These are phyloP conservation scores for Nyctereutes procyonoides DNA, from an alignment of 2,113 vertebrate genomes.

Conservation along the genomic window DNA sequence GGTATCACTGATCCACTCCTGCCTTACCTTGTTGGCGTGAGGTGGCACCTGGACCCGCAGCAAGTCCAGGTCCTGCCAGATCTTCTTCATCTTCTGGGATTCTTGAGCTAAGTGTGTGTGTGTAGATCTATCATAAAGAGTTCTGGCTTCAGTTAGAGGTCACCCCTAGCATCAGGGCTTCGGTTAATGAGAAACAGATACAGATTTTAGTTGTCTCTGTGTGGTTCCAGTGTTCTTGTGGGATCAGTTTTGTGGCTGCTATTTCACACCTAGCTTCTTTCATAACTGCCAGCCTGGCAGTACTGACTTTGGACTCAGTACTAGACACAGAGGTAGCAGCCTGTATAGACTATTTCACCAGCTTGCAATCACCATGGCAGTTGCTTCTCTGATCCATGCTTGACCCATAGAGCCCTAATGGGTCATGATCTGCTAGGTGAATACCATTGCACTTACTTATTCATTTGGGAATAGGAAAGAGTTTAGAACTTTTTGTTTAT, in stretches of 20 bases:
- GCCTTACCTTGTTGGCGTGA: not conserved
- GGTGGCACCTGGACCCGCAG: rapidly evolving
- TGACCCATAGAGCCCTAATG: not conserved
- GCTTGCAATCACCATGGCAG: rapidly evolving
- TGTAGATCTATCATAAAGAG: not conserved
- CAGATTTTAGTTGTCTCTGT: not conserved
- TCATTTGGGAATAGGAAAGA: not conserved
- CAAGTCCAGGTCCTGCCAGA: not conserved
- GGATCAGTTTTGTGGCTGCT: not conserved
- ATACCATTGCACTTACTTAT: not conserved
- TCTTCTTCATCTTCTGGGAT: not conserved
- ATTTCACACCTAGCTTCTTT: not conserved
- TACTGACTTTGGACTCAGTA: not conserved
- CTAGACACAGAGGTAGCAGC: not conserved
- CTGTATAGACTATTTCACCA: not conserved
- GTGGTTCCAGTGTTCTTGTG: rapidly evolving
- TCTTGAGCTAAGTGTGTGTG: not conserved
- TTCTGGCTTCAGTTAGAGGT: not conserved
- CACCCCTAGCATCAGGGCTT: too few relatives aligned
- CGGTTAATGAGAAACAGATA: not conserved
- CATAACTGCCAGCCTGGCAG: not conserved
- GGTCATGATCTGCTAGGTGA: not conserved
- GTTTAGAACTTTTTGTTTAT: not conserved
- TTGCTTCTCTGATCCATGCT: not conserved
- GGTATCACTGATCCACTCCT: not conserved